Evolutionary conservation across 2,888 invertebrate genomes (phyloP).

Genomic region (Ophioninae sp.): DNA sequence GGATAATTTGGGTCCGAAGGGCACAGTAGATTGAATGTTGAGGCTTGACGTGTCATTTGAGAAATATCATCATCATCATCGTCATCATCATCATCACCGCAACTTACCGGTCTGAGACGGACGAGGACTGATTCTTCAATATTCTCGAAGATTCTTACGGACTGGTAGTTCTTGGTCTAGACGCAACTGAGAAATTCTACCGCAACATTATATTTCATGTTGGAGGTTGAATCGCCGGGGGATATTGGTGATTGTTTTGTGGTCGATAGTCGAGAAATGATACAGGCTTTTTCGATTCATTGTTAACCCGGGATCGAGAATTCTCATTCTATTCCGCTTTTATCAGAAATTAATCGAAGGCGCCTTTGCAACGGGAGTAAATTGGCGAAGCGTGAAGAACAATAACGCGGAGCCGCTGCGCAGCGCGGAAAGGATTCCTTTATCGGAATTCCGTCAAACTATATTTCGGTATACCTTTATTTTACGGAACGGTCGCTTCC

Average conservation of each 20-base stretch:
- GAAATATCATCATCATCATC: no score
- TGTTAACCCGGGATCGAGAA: background rate
- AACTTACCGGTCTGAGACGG: no score
- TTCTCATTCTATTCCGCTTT: slow-evolving; percentile 21
- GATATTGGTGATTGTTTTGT: background rate
- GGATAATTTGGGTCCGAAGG: no score
- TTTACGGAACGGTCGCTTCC: slow-evolving; percentile 52
- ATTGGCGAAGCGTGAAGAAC: slow-evolving; percentile 48
- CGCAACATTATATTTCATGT: background rate
- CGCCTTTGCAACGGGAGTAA: slow-evolving; percentile 21
- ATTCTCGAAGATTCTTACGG: background rate
- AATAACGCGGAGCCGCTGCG: slow-evolving; percentile 36
- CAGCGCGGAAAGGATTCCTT: slow-evolving; percentile 45
- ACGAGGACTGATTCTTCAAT: no score
- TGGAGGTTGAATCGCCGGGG: background rate
- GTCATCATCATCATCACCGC: no score
- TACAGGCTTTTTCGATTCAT: slow-evolving; percentile 4
- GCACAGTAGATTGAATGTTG: no score
- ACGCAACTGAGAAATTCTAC: background rate
- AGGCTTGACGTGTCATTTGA: no score
- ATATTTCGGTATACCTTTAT: slow-evolving; percentile 47
- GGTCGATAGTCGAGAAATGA: background rate
- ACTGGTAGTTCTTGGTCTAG: background rate
- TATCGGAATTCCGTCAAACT: slow-evolving; percentile 51
- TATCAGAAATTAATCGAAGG: slow-evolving; percentile 46